Conservation (phyloP, 2,888 invertebrate genomes). For the Cynaeus angustus region DNA sequence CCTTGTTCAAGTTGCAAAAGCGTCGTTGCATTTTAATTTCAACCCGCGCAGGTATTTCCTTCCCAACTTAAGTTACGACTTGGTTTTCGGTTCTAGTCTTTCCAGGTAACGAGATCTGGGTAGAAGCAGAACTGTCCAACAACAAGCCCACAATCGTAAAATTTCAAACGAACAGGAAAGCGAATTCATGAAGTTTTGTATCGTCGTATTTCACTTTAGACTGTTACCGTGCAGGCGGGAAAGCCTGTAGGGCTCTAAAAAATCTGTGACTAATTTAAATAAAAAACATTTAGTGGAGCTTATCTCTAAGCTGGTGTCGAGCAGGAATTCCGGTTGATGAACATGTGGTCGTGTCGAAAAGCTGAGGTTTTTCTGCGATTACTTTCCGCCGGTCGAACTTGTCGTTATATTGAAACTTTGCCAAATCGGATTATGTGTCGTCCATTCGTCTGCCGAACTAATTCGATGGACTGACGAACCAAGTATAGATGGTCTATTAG, state of each 20-base stretch:
- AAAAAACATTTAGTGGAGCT: slow-evolving; percentile 32
- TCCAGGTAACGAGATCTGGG: too few relatives aligned
- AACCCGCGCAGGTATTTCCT: too few relatives aligned
- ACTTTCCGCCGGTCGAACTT: slow-evolving; percentile 27
- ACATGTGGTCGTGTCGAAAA: slow-evolving; percentile 40
- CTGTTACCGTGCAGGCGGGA: not conserved
- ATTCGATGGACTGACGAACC: slow-evolving; percentile 38
- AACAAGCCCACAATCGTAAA: not conserved
- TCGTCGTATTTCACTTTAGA: too few relatives aligned
- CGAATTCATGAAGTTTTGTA: too few relatives aligned
- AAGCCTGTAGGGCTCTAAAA: slow-evolving; percentile 9
- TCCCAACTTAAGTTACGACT: too few relatives aligned
- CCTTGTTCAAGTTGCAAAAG: too few relatives aligned
- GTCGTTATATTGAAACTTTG: slow-evolving; percentile 40
- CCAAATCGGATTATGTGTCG: slow-evolving; percentile 44
- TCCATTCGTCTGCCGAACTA: slow-evolving; percentile 19
- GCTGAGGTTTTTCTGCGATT: slow-evolving; percentile 44
- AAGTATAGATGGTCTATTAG: slow-evolving; percentile 29
- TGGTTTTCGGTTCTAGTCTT: too few relatives aligned
- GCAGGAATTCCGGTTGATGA: slow-evolving; percentile 43
- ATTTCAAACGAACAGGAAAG: not conserved
- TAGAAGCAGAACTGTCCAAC: too few relatives aligned
- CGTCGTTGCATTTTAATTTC: too few relatives aligned
- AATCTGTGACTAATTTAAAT: slow-evolving; percentile 34
- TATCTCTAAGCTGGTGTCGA: slow-evolving; percentile 29